phyloP scores from a whole-genome alignment of 2,888 invertebrate species.

The Cryptocheilus praepositus region DNA sequence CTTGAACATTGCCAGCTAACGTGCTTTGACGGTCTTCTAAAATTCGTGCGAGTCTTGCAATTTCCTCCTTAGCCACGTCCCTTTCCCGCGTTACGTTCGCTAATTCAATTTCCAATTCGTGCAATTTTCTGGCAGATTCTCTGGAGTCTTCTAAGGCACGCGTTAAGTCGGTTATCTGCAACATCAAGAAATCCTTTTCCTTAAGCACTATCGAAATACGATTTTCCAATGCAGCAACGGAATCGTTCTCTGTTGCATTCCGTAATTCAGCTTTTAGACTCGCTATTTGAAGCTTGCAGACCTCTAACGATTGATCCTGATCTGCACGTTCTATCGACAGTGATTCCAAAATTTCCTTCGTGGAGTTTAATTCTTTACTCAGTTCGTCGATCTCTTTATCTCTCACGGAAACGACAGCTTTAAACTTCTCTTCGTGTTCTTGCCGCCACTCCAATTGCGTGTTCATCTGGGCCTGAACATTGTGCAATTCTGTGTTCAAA shows the following conservation, averaged over 20 bases:
- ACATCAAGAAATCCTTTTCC: slow-evolving; percentile 59
- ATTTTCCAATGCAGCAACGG: slow-evolving; percentile 51
- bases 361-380: slow-evolving; percentile 19
- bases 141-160: slow-evolving; percentile 51
- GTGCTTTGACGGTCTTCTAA: slow-evolving; percentile 75
- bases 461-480: slow-evolving; percentile 45
- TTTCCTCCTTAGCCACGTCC: slow-evolving; percentile 84
- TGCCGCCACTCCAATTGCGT: slow-evolving; percentile 15
- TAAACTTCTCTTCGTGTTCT: slow-evolving; percentile 16
- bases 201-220: slow-evolving; percentile 41
- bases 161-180: slow-evolving; percentile 59
- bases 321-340: slow-evolving; percentile 46
- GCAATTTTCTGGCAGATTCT: slow-evolving; percentile 29
- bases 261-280: slow-evolving; percentile 53
- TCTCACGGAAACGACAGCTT: slow-evolving; percentile 17
- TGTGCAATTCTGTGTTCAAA: slow-evolving; percentile 43
- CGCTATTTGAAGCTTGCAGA: slow-evolving; percentile 42
- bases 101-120: slow-evolving; percentile 47
- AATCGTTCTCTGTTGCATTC: slow-evolving; percentile 42
- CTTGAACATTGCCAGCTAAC: neutral
- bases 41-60: slow-evolving; percentile 81
- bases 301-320: slow-evolving; percentile 43
- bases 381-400: slow-evolving; percentile 24
- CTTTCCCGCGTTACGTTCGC: slow-evolving; percentile 44
- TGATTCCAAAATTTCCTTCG: slow-evolving; percentile 26